Evolutionary conservation across 2,113 vertebrate genomes (phyloP).

Genomic region (Riparia riparia): DNA sequence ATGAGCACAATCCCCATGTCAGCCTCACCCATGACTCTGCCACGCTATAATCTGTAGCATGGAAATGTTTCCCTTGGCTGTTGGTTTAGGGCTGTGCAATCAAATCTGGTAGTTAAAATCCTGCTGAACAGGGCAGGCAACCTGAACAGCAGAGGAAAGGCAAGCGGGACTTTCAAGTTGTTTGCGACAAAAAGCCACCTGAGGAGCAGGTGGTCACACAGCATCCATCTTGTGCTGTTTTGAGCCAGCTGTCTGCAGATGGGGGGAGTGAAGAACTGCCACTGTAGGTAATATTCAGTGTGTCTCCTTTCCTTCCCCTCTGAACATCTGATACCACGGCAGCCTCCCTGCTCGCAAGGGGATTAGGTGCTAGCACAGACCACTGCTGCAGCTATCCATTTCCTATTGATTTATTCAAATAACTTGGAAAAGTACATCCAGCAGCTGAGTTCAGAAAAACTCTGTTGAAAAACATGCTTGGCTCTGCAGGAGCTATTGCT

Average conservation of each 20-base stretch:
- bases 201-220: background rate
- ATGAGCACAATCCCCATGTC: background rate
- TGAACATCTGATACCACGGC: background rate
- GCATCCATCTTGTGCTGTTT: background rate
- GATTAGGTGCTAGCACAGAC: slow-evolving; percentile 49
- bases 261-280: background rate
- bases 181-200: background rate
- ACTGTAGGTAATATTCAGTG: background rate
- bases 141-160: background rate
- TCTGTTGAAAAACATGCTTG: background rate
- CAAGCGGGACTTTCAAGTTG: background rate
- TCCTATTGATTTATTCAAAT: slow-evolving; percentile 42
- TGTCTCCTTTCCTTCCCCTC: background rate
- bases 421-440: slow-evolving; percentile 27
- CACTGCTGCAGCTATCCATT: background rate
- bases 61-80: slow-evolving; percentile 25
- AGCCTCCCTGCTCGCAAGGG: background rate
- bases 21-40: background rate
- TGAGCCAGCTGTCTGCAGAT: background rate
- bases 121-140: background rate
- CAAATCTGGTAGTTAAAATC: slow-evolving; percentile 9
- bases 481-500: background rate
- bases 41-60: rapidly evolving
- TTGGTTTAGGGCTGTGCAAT: background rate
- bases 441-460: slow-evolving; percentile 22